phyloP scores from a whole-genome alignment of 2,797 vertebrate genomes.

The Catostomus latipinnis region DNA sequence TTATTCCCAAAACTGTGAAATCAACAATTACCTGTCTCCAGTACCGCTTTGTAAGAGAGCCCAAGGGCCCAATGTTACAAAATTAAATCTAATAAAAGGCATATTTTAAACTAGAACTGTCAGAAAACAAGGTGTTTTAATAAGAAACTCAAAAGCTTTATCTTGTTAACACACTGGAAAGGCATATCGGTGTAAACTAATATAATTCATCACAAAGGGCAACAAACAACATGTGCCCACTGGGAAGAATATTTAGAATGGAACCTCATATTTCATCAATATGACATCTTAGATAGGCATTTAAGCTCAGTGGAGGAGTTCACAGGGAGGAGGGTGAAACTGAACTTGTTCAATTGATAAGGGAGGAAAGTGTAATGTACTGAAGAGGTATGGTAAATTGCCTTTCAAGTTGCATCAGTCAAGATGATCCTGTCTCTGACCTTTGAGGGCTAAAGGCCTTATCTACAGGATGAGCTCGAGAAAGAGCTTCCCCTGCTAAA shows the following conservation, averaged over 20 bases:
- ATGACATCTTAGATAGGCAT: constrained; percentile 35
- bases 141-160: constrained; percentile 35
- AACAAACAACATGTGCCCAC: constrained; percentile 28
- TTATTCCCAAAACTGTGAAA: constrained; percentile 43
- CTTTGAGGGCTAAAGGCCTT: constrained; percentile 67
- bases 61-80: constrained; percentile 31
- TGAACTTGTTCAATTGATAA: constrained; percentile 48
- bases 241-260: constrained; percentile 8
- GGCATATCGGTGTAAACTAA: constrained; percentile 2
- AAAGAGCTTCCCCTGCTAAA: constrained; percentile 63
- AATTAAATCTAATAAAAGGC: constrained; percentile 42
- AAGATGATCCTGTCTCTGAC: constrained; percentile 52
- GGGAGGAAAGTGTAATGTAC: constrained; percentile 57
- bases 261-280: constrained; percentile 29
- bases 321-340: constrained; percentile 17
- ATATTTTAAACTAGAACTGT: constrained; percentile 32
- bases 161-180: constrained; percentile 22
- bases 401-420: constrained; percentile 62
- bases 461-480: constrained; percentile 64
- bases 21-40: constrained; percentile 39
- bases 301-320: constrained; percentile 20
- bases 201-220: constrained; percentile 28
- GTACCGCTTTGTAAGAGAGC: constrained; percentile 29
- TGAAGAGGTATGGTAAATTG: constrained; percentile 59
- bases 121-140: constrained; percentile 43